phyloP scores from a whole-genome alignment of 2,888 invertebrate species.

The Sarcophaga carnaria region DNA sequence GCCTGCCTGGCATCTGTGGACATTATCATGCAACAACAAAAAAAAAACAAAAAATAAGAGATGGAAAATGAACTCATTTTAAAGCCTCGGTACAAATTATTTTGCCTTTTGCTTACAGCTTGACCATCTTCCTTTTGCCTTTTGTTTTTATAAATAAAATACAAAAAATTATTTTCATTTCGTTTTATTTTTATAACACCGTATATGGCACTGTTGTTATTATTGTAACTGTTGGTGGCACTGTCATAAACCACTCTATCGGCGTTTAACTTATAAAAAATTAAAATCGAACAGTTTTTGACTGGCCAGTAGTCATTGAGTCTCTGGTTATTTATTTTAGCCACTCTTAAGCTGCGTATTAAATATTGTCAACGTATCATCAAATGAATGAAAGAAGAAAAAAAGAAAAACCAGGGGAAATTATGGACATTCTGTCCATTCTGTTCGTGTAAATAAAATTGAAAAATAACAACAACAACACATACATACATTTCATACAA shows the following conservation, averaged over 20 bases:
- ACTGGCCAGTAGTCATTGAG: neutral
- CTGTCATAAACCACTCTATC: no score
- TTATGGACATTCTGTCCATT: constrained; percentile 28
- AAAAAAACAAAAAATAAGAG: neutral
- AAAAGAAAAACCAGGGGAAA: neutral
- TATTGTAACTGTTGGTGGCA: no score
- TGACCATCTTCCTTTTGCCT: no score
- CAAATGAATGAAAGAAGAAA: constrained; percentile 27
- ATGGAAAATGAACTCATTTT: neutral
- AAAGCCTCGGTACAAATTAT: neutral
- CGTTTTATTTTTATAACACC: no score
- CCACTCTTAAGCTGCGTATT: constrained; percentile 13
- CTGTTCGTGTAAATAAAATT: constrained; percentile 31
- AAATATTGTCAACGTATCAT: constrained; percentile 42
- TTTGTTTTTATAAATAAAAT: no score
- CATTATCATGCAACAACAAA: constrained; percentile 27
- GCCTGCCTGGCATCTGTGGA: constrained; percentile 40
- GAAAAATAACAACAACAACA: neutral
- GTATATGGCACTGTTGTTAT: no score
- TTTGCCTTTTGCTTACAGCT: neutral
- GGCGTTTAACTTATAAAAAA: neutral
- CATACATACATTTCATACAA: neutral
- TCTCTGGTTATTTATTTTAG: neutral
- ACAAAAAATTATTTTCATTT: no score
- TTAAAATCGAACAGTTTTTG: neutral